Percentiles rank a stretch among this genome's conserved stretches.
phyloP scores from a whole-genome alignment of 2,888 invertebrate species.

The Aricia artaxerxes region DNA sequence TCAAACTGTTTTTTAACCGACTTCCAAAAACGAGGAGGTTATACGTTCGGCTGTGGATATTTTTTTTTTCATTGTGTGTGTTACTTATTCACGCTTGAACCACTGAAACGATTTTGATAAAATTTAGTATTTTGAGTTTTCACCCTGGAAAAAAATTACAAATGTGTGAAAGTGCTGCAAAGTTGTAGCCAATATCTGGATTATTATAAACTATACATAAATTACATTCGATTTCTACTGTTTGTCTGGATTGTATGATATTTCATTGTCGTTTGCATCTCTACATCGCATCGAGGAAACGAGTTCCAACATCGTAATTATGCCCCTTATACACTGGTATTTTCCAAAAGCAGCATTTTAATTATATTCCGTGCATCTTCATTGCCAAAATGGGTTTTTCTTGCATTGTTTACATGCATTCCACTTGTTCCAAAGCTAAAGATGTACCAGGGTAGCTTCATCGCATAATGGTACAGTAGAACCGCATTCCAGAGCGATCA shows the following conservation, averaged over 20 bases:
- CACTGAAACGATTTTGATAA: no score
- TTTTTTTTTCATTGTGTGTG: no score
- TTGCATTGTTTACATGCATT: neutral
- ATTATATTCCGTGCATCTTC: neutral
- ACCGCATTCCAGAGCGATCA: slow-evolving; percentile 1
- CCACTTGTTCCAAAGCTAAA: neutral
- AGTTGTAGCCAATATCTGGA: no score
- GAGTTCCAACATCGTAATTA: neutral
- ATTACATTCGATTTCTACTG: neutral
- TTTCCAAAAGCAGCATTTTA: neutral
- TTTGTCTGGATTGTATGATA: neutral
- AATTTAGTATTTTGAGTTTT: no score
- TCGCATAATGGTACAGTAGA: neutral
- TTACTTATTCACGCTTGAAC: no score
- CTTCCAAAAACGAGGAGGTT: no score
- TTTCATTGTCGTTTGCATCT: neutral
- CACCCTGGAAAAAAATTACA: no score
- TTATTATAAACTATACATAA: no score
- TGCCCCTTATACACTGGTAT: neutral
- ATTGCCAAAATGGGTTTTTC: neutral
- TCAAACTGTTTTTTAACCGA: no score
- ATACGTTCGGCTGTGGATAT: no score
- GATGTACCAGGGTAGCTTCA: neutral
- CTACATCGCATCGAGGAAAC: neutral
- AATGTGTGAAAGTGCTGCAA: no score